A percentile compares a stretch with the other conserved stretches of the same genome.
Conservation (phyloP, 2,113 vertebrate genomes). For the Nannobrachium achirus region DNA sequence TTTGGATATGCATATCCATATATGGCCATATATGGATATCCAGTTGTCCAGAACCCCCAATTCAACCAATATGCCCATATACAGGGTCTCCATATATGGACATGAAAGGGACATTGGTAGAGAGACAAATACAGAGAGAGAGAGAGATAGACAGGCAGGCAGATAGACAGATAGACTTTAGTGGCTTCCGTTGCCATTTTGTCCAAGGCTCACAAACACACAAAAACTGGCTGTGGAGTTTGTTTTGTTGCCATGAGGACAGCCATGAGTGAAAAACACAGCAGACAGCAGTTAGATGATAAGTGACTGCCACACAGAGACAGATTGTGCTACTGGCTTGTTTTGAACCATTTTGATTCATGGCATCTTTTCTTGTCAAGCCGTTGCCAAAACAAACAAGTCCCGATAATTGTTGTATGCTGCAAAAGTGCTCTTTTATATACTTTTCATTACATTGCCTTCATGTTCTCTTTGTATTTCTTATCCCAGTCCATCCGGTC, state of each 20-base stretch:
- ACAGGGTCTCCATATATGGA: no score
- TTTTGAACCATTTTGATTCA: conserved; percentile 31
- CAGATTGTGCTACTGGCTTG: conserved; percentile 42
- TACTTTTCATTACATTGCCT: background rate
- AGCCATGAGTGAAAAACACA: conserved; percentile 22
- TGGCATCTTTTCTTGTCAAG: conserved; percentile 21
- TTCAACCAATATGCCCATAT: no score
- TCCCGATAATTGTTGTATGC: background rate
- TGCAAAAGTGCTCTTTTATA: conserved; percentile 4
- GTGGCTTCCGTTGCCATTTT: conserved; percentile 50
- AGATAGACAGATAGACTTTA: no score
- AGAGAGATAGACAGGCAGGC: no score
- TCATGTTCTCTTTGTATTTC: background rate
- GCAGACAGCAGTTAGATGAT: conserved; percentile 39
- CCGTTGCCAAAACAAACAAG: conserved; percentile 43
- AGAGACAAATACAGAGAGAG: no score
- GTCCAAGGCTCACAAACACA: conserved; percentile 48
- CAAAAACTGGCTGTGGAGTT: conserved; percentile 27
- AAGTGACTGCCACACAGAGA: conserved; percentile 34
- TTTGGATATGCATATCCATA: no score
- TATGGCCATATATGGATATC: no score
- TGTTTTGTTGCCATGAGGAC: conserved; percentile 54
- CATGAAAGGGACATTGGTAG: no score
- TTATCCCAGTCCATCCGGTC: background rate
- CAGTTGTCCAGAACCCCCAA: no score